phyloP scores from a whole-genome alignment of 2,113 vertebrate species.

The Pedionomus torquatus region DNA sequence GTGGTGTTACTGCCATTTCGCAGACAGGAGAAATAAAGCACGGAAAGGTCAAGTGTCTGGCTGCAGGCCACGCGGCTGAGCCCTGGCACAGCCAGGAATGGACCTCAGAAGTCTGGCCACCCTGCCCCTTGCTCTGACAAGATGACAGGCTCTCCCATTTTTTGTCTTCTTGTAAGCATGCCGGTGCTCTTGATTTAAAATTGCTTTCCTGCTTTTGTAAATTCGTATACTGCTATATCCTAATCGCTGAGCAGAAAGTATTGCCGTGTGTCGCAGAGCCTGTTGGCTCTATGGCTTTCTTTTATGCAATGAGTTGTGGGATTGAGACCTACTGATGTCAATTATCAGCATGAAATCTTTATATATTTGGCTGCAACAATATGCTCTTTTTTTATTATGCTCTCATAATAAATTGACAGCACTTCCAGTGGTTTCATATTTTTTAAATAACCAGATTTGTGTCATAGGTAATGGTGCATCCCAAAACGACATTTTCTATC shows the following conservation, averaged over 20 bases:
- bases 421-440: background rate
- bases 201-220: background rate
- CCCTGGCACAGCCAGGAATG: background rate
- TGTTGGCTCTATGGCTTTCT: background rate
- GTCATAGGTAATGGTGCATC: background rate
- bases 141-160: background rate
- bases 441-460: background rate
- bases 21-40: conserved; percentile 4
- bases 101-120: background rate
- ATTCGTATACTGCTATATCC: background rate
- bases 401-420: background rate
- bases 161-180: background rate
- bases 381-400: background rate
- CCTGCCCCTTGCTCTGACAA: background rate
- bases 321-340: background rate
- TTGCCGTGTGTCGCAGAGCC: background rate
- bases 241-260: background rate
- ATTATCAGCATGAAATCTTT: background rate
- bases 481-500: background rate
- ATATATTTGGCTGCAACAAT: background rate
- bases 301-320: background rate
- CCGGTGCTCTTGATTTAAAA: conserved; percentile 8
- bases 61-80: background rate
- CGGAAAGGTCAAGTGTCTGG: conserved; percentile 34
- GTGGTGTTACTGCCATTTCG: background rate